Evolutionary conservation across 2,113 vertebrate species (phyloP).

Genomic region (Saimiri boliviensis): DNA sequence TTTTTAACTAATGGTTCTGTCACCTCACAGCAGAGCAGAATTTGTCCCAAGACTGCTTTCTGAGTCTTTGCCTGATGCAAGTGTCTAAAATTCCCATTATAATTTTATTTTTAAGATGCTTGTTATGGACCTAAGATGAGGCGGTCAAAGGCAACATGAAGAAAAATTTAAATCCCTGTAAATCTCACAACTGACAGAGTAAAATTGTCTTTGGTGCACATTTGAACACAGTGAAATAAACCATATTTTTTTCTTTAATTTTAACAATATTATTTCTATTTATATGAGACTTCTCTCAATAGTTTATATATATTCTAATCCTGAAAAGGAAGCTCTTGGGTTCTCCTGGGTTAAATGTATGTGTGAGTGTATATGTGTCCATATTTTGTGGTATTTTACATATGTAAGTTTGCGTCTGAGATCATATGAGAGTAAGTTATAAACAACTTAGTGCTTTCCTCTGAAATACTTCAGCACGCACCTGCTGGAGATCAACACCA

Average conservation of each 20-base stretch:
- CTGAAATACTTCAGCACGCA: neutral
- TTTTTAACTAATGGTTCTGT: neutral
- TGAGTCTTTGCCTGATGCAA: neutral
- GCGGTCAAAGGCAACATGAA: neutral
- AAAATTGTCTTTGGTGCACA: neutral
- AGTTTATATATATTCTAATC: neutral
- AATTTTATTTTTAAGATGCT: constrained; percentile 21
- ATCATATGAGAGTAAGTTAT: neutral
- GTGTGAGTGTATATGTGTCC: neutral
- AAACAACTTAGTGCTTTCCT: neutral
- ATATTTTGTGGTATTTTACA: neutral
- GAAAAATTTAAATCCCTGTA: neutral
- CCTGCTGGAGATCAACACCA: neutral
- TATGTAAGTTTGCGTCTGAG: neutral
- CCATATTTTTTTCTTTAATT: neutral
- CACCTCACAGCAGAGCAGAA: neutral
- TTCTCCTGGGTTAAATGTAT: neutral
- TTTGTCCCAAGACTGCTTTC: neutral
- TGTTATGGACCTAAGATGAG: neutral
- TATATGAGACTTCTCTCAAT: neutral
- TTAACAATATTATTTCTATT: neutral
- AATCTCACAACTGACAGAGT: neutral
- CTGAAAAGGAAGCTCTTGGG: neutral
- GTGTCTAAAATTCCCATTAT: neutral
- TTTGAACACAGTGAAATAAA: neutral